Evolutionary conservation across 2,888 invertebrate species (phyloP), one percentile per base, ranked within the genome.

Genomic region (Scelioninae gen. 1): DNA sequence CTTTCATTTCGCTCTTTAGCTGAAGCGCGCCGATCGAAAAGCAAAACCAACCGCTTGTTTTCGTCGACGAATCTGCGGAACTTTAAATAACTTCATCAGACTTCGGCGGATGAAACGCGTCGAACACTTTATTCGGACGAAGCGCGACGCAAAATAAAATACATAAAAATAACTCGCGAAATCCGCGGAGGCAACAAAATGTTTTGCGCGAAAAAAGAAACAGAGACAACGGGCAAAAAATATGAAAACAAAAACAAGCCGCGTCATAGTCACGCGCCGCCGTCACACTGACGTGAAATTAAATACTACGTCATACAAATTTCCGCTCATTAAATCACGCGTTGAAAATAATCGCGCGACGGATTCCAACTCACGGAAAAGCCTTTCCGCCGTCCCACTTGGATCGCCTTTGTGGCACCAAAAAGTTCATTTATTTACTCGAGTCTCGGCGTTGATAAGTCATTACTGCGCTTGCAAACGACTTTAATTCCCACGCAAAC

Each of bases 401-500:
- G 32, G 43, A 38, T 66, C 58, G 40, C 15, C 49, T 55, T 56
- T 56, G 49, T 71, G 34, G 23, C 31, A 38, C 11, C 49, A 23
- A 58, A 62, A 68, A 62, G 55, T 63, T 56, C 69, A 71, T 71
- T 78, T 40, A 56, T 49, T 56, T 55, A 7, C 38, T 32, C 38
- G 23, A 34, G 16, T 58, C 38, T 11, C 7, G 6, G 0, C 55
- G 58, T 45, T 63, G 43, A 71, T 69, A 78, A 78, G 56, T 49
- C 56, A 63, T 71, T 71, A 63, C 56, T 63, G 63, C 29, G 16
- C 15, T 23, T 55, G 49, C 63, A 63, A 63, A 62, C 47, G 53
- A 78, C 29, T 56, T 68, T 56, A 56, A 71, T 60, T 63, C 71
- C 11, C 38, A 47, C 49, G 63, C 49, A 78, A 78, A 78, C 71